Evolutionary conservation across 2,888 invertebrate species (phyloP).

Genomic region (Microctonus brassicae): DNA sequence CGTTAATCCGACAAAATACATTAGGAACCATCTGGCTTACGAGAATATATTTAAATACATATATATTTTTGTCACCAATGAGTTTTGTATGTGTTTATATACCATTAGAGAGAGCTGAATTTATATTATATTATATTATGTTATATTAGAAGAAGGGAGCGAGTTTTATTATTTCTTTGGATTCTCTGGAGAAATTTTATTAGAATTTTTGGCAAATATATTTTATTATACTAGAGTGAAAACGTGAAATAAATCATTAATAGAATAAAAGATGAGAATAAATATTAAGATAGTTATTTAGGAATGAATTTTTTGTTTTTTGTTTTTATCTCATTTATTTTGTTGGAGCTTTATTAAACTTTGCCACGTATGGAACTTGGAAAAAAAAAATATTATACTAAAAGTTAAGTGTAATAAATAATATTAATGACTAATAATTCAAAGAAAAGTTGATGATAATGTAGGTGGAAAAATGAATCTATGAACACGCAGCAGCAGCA

Average conservation of each 20-base stretch:
- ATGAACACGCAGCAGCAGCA: background rate
- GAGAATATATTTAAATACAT: background rate
- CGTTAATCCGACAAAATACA: conserved; percentile 8
- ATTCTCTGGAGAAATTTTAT: background rate
- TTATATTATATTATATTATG: too few species aligned
- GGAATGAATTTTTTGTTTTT: background rate
- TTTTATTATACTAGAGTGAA: background rate
- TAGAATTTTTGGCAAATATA: background rate
- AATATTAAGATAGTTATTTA: background rate
- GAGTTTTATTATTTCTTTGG: too few species aligned
- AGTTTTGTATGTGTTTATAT: too few species aligned
- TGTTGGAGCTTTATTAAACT: background rate
- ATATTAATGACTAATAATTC: conserved; percentile 1
- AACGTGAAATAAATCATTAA: background rate
- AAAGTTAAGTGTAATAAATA: background rate
- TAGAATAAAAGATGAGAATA: background rate
- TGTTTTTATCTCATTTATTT: background rate
- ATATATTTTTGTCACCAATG: too few species aligned
- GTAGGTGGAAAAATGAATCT: background rate
- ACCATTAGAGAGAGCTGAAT: too few species aligned
- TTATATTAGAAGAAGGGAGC: too few species aligned
- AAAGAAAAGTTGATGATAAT: background rate
- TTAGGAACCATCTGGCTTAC: conserved; percentile 1
- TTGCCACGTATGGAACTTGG: background rate
- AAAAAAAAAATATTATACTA: background rate